These are phyloP conservation scores for Phalacrocorax pelagicus DNA, from an alignment of 2,113 vertebrate species.

Conservation along the genomic window DNA sequence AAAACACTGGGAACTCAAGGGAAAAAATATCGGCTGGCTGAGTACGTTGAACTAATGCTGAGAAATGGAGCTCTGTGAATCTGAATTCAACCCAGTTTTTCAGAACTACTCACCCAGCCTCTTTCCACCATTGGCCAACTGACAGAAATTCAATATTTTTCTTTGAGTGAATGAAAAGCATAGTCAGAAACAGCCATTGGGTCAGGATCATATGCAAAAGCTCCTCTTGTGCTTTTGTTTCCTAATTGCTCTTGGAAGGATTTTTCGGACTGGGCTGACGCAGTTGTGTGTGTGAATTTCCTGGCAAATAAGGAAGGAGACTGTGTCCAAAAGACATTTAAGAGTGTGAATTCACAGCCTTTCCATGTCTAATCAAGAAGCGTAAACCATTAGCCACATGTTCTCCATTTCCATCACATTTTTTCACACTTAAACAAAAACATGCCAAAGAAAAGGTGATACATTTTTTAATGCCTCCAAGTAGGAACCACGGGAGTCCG, in stretches of 20 bases:
- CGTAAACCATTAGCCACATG: slow-evolving; percentile 68
- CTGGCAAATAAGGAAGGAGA: slow-evolving; percentile 67
- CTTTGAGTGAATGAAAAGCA: slow-evolving; percentile 49
- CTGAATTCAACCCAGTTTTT: slow-evolving; percentile 47
- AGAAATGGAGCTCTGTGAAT: slow-evolving; percentile 43
- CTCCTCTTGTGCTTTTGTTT: slow-evolving; percentile 50
- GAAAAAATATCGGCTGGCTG: neutral
- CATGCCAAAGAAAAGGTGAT: slow-evolving; percentile 71
- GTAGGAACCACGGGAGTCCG: slow-evolving; percentile 68
- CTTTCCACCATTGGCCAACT: neutral
- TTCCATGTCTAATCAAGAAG: slow-evolving; percentile 73
- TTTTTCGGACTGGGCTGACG: slow-evolving; percentile 38
- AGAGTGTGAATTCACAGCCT: slow-evolving; percentile 64
- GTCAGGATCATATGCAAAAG: slow-evolving; percentile 51
- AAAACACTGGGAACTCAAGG: slow-evolving; percentile 36
- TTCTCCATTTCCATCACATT: slow-evolving; percentile 73
- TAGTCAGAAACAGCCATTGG: slow-evolving; percentile 44
- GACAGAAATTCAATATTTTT: slow-evolving; percentile 56
- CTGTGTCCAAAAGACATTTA: slow-evolving; percentile 73
- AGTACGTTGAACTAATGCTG: neutral
- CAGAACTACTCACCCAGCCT: neutral
- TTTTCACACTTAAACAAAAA: slow-evolving; percentile 72
- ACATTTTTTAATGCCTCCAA: slow-evolving; percentile 71
- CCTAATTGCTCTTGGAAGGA: slow-evolving; percentile 59
- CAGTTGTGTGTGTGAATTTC: slow-evolving; percentile 68